A percentile compares a stretch with the other conserved stretches of the same genome.
These are phyloP conservation scores for Polymixis flavicincta DNA, from an alignment of 2,888 invertebrate genomes.

Conservation along the genomic window DNA sequence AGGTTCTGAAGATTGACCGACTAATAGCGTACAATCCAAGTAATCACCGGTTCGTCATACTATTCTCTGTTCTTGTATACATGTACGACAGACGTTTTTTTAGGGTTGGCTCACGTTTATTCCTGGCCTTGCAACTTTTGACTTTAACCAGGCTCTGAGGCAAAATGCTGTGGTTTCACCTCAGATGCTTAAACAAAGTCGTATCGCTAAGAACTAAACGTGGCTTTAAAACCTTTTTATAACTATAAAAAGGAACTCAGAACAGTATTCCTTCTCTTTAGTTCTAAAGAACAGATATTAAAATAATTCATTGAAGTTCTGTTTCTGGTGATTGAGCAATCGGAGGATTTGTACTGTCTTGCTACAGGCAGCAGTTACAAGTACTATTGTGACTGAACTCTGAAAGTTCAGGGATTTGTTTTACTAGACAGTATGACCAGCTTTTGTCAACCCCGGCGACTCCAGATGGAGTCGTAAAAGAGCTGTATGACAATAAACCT, in stretches of 20 bases:
- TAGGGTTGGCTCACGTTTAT: conserved; percentile 21
- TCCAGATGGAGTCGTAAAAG: conserved; percentile 46
- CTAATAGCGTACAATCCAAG: conserved; percentile 16
- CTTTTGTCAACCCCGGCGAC: conserved; percentile 13
- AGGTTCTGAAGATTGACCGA: conserved; percentile 26
- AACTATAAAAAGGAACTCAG: too few relatives aligned
- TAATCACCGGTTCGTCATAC: conserved; percentile 19
- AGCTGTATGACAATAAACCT: conserved; percentile 45
- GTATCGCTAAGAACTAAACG: too few relatives aligned
- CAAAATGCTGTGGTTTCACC: neutral
- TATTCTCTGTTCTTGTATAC: neutral
- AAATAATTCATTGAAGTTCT: neutral
- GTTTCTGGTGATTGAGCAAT: neutral
- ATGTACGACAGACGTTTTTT: neutral
- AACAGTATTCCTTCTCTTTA: neutral
- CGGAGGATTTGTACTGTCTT: neutral
- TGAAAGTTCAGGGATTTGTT: neutral
- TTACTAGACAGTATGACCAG: neutral
- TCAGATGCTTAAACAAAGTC: neutral
- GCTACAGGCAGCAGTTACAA: neutral
- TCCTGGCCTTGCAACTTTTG: neutral
- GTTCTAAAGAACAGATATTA: neutral
- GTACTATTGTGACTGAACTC: neutral
- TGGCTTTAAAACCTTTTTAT: too few relatives aligned
- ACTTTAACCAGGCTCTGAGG: neutral